Evolutionary conservation across 2,113 vertebrate genomes (phyloP).

Genomic region (Macrotis lagotis): DNA sequence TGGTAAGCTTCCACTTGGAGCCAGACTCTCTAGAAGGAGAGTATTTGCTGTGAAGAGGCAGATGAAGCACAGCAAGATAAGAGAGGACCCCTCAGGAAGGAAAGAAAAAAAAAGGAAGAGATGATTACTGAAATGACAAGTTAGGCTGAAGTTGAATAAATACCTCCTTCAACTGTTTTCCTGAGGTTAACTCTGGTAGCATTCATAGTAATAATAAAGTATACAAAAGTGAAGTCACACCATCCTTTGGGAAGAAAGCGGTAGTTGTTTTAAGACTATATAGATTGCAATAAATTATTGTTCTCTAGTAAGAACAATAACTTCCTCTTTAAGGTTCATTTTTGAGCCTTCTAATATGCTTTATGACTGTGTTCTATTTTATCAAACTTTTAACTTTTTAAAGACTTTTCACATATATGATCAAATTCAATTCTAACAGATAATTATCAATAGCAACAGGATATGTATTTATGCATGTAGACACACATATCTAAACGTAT

Average conservation of each 20-base stretch:
- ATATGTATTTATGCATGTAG: neutral
- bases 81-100: neutral
- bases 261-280: neutral
- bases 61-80: neutral
- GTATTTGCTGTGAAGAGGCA: neutral
- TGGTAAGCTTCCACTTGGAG: neutral
- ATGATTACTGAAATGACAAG: neutral
- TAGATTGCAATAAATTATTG: neutral
- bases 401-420: neutral
- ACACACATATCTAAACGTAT: too few species aligned
- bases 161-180: neutral
- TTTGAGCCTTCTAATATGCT: neutral
- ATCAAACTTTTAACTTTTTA: neutral
- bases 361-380: neutral
- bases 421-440: neutral
- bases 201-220: neutral
- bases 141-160: neutral
- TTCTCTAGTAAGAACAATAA: neutral
- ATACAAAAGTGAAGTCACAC: neutral
- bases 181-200: neutral
- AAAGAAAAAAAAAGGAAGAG: neutral
- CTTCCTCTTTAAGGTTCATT: neutral
- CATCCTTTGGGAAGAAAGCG: neutral
- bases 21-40: neutral
- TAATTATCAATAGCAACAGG: neutral